Evolutionary conservation across 1,140 invertebrate genomes (phyloP), one percentile per base, ranked within the genome.

Genomic region (Oryzaephilus surinamensis): DNA sequence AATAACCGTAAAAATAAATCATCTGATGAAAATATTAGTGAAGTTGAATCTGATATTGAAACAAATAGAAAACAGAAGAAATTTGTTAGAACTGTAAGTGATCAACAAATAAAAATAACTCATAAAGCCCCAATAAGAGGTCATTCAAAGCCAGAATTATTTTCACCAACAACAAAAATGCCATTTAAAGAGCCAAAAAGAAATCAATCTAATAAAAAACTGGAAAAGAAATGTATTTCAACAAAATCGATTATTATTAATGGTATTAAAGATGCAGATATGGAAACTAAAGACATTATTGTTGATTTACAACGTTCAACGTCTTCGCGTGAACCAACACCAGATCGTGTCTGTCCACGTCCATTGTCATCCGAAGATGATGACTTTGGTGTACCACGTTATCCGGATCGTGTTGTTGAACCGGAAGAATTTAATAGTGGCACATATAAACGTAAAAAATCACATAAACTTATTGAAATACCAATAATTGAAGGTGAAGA

Each of bases 341-440:
- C 79, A 4, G 74, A 79, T 53, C 66, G 70, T 21, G 69, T 77
- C 42, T 74, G 73, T 51, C 74, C 75, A 1, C 70, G 70, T n/a
- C 76, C 76, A 1, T 61, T 76, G 28, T 64, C 66, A 16, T 66
- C 67, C 16, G 52, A 57, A 11, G 61, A 67, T 38, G 65, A 74
- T 31, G 72, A 76, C 43, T 6, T n/a, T n/a, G n/a, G n/a, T n/a
- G 58, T 62, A 33, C 76, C 75, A 7, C 66, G 79, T 41, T 79
- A 77, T 55, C 79, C 79, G 3, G 78, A 83, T 58, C 67, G 72
- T 45, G 70, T 81, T 2, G 73, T 66, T 53, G 79, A 81, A 66
- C 79, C 79, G 8, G 79, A 82, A 38, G 78, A 81, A n/a, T n/a
- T n/a, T n/a, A n/a, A n/a, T n/a, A n/a, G n/a, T 52, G 70, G 71